phyloP scores from a whole-genome alignment of 2,888 invertebrate species.

The Asteroscopus sphinx region DNA sequence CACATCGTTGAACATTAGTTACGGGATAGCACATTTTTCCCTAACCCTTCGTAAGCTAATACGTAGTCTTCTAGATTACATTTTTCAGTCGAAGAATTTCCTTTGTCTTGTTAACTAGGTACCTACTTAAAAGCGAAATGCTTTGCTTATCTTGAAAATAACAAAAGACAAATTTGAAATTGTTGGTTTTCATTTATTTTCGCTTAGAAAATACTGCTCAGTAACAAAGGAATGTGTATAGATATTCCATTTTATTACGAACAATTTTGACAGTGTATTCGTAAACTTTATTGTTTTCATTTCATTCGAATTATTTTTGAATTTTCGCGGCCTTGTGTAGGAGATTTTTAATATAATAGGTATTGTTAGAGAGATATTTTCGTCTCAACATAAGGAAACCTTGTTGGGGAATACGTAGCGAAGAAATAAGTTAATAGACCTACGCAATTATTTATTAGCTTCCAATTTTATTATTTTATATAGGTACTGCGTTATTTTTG shows the following conservation, averaged over 20 bases:
- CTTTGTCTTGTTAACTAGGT: conserved; percentile 24
- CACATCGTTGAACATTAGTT: background rate
- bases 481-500: too few species aligned
- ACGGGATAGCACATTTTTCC: background rate
- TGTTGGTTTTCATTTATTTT: conserved; percentile 35
- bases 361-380: background rate
- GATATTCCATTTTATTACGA: conserved; percentile 17
- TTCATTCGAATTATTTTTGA: conserved; percentile 2
- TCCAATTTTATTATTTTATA: too few species aligned
- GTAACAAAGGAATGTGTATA: conserved; percentile 27
- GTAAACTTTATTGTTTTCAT: conserved; percentile 14
- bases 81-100: conserved; percentile 27
- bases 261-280: conserved; percentile 13
- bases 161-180: conserved; percentile 34
- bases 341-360: background rate
- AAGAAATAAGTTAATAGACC: too few species aligned
- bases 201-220: conserved; percentile 4
- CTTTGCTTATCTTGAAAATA: conserved; percentile 30
- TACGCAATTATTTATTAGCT: background rate
- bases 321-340: background rate
- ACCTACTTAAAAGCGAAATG: conserved; percentile 21
- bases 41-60: background rate
- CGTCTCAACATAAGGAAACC: background rate
- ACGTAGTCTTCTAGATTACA: conserved; percentile 1
- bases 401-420: background rate